These are phyloP conservation scores for Thalassoma bifasciatum DNA, from an alignment of 2,113 vertebrate species.

Conservation along the genomic window DNA sequence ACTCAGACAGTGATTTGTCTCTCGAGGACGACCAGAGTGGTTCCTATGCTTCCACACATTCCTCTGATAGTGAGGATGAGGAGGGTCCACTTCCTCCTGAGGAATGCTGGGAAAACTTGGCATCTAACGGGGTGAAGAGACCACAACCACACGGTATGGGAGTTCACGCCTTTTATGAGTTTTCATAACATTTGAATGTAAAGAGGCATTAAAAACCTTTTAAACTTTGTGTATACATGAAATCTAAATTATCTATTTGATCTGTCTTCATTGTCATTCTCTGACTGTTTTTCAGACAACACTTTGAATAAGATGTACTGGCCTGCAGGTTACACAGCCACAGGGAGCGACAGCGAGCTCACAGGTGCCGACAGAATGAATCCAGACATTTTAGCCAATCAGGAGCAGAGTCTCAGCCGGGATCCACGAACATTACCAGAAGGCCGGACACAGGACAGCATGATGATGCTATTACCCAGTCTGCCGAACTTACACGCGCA, in stretches of 20 bases:
- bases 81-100: constrained; percentile 83
- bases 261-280: too few species aligned
- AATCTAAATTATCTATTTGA: too few species aligned
- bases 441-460: constrained; percentile 64
- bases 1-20: constrained; percentile 94
- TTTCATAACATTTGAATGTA: not conserved
- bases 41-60: constrained; percentile 92
- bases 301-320: constrained; percentile 79
- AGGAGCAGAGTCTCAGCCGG: constrained; percentile 25
- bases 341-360: constrained; percentile 72
- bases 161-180: not conserved
- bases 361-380: constrained; percentile 61
- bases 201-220: too few species aligned
- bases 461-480: constrained; percentile 73
- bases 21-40: constrained; percentile 92
- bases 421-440: constrained; percentile 50
- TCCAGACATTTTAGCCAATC: constrained; percentile 59
- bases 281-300: constrained; percentile 69
- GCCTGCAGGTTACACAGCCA: constrained; percentile 83
- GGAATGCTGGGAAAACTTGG: constrained; percentile 89
- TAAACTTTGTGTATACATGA: too few species aligned
- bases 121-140: constrained; percentile 72
- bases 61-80: constrained; percentile 93
- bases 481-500: constrained; percentile 81
- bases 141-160: constrained; percentile 64